Evolutionary conservation across 2,113 vertebrate species (phyloP), one percentile per base, ranked within the genome.

Genomic region (Holacanthus passer): DNA sequence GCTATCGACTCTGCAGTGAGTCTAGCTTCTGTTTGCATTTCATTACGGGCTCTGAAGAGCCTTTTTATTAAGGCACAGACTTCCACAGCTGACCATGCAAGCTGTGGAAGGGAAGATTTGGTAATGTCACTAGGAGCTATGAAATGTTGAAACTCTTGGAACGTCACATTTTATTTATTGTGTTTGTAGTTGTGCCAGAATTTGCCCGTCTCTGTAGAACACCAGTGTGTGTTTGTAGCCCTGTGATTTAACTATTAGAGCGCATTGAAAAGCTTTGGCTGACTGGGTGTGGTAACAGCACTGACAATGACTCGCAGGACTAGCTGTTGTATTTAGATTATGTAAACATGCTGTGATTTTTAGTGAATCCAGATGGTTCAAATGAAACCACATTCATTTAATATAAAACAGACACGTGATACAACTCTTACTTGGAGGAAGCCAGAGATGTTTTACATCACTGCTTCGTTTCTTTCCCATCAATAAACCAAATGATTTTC

Each of bases 21-120:
- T 60, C 29, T 41, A 85, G 79, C 75, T 56, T 77, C 52, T 79
- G 81, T 84, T 77, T 84, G 55, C 73, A 72, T 87, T 85, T 77
- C 32, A 78, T 82, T 82, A 45, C 19, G 10, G 41, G 13, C 59
- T 76, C 47, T 14, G 16, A 55, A 48, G 24, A 77, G 74, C 6
- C n/a, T 77, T 73, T n/a, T 52, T 65, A 63, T 53, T 53, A 9
- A 67, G 29, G 12, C 32, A n/a, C 32, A 4, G 50, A 68, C 43
- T 56, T 67, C 66, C 58, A 31, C 67, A 71, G 73, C 50, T 58
- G 69, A 86, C 73, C 65, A 43, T 37, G 31, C 55, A 73, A 73
- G 45, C 47, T 63, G 67, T 60, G 45, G 45, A 19, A 43, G 52
- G 19, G 5, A 53, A 37, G 27, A 62, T 9, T 3, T 14, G 2